Percentiles rank a stretch among this genome's conserved stretches.
phyloP scores from a whole-genome alignment of 1,140 invertebrate genomes.

The Drosophila athabasca region DNA sequence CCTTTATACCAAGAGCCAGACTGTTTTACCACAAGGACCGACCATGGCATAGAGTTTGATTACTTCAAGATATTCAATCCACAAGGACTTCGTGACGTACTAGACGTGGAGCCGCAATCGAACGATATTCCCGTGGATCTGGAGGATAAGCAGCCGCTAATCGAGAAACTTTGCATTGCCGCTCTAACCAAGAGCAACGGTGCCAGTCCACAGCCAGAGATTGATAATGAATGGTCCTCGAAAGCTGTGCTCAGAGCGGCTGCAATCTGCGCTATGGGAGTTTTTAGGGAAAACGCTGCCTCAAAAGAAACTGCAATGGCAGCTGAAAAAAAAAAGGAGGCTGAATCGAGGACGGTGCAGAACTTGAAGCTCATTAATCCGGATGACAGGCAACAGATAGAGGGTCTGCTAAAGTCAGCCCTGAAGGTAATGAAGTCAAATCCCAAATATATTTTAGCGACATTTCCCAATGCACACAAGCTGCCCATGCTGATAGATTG shows the following conservation, averaged over 20 bases:
- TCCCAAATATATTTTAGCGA: constrained; percentile 65
- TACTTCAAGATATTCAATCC: constrained; percentile 45
- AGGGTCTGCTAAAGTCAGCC: constrained; percentile 51
- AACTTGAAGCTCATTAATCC: constrained; percentile 53
- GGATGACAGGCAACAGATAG: constrained; percentile 41
- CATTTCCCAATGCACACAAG: constrained; percentile 70
- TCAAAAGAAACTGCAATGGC: not conserved
- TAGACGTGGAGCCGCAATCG: not conserved
- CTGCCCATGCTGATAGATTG: constrained; percentile 66
- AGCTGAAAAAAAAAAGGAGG: not conserved
- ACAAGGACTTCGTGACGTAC: not conserved
- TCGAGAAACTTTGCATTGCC: constrained; percentile 26
- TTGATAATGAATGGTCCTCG: not conserved
- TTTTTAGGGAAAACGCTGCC: not conserved
- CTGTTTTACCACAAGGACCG: not conserved
- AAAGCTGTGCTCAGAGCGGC: constrained; percentile 13
- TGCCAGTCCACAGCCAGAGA: not conserved
- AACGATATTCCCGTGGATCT: constrained; percentile 12
- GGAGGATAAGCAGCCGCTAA: constrained; percentile 23
- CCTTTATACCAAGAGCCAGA: not conserved
- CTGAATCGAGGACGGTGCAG: not conserved
- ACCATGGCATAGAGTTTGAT: constrained; percentile 24
- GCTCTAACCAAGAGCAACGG: constrained; percentile 12
- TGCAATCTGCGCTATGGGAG: constrained; percentile 7
- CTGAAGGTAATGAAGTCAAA: constrained; percentile 43